These are phyloP conservation scores for Papilio xuthus DNA, from an alignment of 1,140 invertebrate genomes.

Conservation along the genomic window DNA sequence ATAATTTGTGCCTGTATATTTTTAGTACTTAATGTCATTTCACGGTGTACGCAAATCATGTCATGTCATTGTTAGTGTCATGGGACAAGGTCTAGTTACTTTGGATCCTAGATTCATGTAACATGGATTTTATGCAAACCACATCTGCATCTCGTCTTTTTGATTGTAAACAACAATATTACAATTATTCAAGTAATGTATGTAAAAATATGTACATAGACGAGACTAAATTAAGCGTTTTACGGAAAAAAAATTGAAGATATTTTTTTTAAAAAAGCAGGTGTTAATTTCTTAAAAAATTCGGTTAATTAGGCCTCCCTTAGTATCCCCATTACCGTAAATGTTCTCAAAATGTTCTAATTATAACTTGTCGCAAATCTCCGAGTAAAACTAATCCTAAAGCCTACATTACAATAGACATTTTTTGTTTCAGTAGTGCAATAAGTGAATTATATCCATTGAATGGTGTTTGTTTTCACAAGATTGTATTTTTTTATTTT, in stretches of 20 bases:
- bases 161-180: neutral
- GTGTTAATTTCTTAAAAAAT: neutral
- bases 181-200: neutral
- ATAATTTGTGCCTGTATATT: constrained; percentile 60
- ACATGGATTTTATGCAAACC: no score
- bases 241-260: neutral
- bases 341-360: neutral
- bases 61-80: neutral
- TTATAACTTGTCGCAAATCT: neutral
- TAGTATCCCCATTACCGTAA: neutral
- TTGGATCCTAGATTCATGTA: neutral
- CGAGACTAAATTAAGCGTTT: neutral
- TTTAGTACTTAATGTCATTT: constrained; percentile 60
- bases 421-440: constrained; percentile 66
- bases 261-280: neutral
- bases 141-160: constrained; percentile 1
- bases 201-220: neutral
- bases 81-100: neutral
- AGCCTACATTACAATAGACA: constrained; percentile 38
- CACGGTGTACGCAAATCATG: constrained; percentile 34
- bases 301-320: neutral
- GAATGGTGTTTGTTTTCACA: constrained; percentile 67
- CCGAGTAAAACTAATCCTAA: constrained; percentile 24
- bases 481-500: constrained; percentile 59
- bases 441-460: constrained; percentile 69